Percentiles rank a stretch among this genome's conserved stretches.
Conservation (phyloP, 2,888 invertebrate species). For the Eupithecia vulgata region DNA sequence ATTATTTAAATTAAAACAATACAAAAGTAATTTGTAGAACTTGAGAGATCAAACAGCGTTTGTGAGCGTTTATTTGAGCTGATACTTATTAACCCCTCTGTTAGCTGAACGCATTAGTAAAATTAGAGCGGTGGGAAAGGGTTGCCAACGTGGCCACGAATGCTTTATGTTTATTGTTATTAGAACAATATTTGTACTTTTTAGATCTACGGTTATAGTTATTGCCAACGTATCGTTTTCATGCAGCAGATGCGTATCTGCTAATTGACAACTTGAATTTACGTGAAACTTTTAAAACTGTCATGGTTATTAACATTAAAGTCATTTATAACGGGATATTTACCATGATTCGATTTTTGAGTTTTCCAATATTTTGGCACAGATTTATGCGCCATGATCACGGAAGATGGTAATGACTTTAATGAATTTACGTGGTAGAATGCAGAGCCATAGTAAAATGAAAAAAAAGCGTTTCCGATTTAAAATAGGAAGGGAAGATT, state of each 20-base stretch:
- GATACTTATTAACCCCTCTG: conserved; percentile 73
- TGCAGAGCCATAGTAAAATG: background rate
- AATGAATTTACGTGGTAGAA: conserved; percentile 13
- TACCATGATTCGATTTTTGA: too few relatives aligned
- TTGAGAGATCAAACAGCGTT: conserved; percentile 66
- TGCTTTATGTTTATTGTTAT: conserved; percentile 82
- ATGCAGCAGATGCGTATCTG: conserved; percentile 41
- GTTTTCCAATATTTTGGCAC: too few relatives aligned
- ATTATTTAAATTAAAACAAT: conserved; percentile 45
- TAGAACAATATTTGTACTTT: conserved; percentile 82
- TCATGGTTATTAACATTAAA: too few relatives aligned
- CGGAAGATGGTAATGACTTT: too few relatives aligned
- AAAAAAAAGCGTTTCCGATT: conserved; percentile 15
- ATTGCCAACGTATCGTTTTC: conserved; percentile 63
- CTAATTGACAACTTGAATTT: conserved; percentile 39
- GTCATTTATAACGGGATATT: too few relatives aligned
- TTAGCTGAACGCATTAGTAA: conserved; percentile 78
- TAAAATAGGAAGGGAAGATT: conserved; percentile 12
- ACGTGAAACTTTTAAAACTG: too few relatives aligned
- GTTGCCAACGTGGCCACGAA: conserved; percentile 64
- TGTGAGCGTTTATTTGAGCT: conserved; percentile 72
- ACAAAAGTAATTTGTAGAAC: conserved; percentile 69
- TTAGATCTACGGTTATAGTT: conserved; percentile 79
- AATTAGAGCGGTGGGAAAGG: conserved; percentile 84
- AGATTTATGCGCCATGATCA: too few relatives aligned